Evolutionary conservation across 2,888 invertebrate genomes (phyloP), one percentile per base, ranked within the genome.

Genomic region (Beris morrisii): DNA sequence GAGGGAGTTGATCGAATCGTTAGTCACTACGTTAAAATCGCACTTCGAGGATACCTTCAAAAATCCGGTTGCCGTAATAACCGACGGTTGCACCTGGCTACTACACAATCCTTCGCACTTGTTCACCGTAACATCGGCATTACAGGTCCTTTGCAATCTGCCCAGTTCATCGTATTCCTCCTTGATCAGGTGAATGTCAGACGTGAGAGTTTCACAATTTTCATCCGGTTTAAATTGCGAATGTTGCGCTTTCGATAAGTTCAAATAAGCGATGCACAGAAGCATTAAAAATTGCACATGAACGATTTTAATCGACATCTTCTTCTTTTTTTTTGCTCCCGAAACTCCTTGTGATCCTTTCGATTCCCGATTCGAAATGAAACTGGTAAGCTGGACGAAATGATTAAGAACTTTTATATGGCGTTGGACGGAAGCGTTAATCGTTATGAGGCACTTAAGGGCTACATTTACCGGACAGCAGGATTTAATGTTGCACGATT

Each of bases 21-120:
- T 7, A 38, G 13, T 22, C 38, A 4, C 5, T 38, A 22, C 22
- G 32, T 22, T n/a, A 45, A 22, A 32, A 28, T 13, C 32, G 9
- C 15, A 53, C 15, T 53, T 2, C 5, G 30, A 32, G 52, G 72
- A 72, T 61, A 80, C 79, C 74, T 95, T 95, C 70, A 92, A 83
- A 82, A 95, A 95, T 73, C 95, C 95, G 50, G 93, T 93, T 4
- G 92, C 87, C 13, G 93, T 90, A 67, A 91, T 88, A 44, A 95
- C 93, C 58, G 93, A 94, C 2, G 95, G 95, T 75, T 94, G 92
- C 56, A 95, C 93, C 82, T 93, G 93, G 71, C 95, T 96, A 72
- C 86, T 90, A 78, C 96, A 96, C 71, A 91, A 88, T 30, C 96
- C 96, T 79, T 96, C 96, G 76, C 96, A 96, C 83, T 95, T 96